These are phyloP conservation scores for Chorisops tibialis DNA, from an alignment of 2,888 invertebrate genomes.

Conservation along the genomic window DNA sequence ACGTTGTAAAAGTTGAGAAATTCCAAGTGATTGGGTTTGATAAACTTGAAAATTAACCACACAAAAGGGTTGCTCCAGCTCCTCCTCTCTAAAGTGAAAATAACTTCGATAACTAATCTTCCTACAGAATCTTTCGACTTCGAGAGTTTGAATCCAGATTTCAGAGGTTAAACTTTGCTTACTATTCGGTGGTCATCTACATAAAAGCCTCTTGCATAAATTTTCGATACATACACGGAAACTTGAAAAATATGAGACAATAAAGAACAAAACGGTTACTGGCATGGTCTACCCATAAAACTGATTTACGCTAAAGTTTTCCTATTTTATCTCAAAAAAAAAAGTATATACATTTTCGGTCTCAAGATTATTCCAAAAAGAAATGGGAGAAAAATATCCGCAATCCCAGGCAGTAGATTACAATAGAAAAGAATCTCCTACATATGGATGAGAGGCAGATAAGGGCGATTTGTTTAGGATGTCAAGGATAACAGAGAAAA, in stretches of 20 bases:
- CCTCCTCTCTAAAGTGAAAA: too few species aligned
- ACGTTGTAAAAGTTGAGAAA: too few species aligned
- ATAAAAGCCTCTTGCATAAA: too few species aligned
- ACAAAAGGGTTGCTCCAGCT: too few species aligned
- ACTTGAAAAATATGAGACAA: conserved; percentile 21
- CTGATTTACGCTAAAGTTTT: conserved; percentile 24
- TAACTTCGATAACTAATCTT: too few species aligned
- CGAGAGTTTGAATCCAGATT: too few species aligned
- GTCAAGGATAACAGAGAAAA: conserved; percentile 24
- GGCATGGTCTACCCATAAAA: conserved; percentile 7
- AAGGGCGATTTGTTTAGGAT: conserved; percentile 23
- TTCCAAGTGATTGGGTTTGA: too few species aligned
- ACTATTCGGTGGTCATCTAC: too few species aligned
- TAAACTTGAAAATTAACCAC: too few species aligned
- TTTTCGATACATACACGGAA: too few species aligned
- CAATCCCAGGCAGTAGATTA: conserved; percentile 16
- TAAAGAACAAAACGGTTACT: conserved; percentile 4
- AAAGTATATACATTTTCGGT: not conserved
- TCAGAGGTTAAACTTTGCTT: too few species aligned
- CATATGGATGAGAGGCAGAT: conserved; percentile 19
- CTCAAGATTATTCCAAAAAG: not conserved
- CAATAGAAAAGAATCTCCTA: conserved; percentile 19
- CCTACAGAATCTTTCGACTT: too few species aligned
- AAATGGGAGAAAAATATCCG: conserved; percentile 1
- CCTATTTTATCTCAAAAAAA: conserved; percentile 3